Base-by-base conservation (phyloP, 2,888 invertebrate species). In the Ormyrus nitidulus region DNA sequence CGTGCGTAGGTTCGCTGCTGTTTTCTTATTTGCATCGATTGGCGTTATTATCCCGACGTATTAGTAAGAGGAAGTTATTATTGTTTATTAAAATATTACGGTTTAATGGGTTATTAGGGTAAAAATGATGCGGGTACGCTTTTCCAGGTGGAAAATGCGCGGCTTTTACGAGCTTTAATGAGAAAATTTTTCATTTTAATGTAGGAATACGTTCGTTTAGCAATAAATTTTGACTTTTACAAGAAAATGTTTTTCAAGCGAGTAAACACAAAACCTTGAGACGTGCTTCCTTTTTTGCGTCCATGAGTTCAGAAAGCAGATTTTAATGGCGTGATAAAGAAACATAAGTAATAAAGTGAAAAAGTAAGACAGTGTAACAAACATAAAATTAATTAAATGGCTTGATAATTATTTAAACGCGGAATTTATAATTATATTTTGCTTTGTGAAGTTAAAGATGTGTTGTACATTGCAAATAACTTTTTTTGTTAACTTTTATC, bases 401-500 rank as follows among this genome's bases (percentile, higher is more conserved):
- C 19, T 68, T 68, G 53, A 68, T 78, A 49, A 68, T 73, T 46
- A 56, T 44, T 56, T 49, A 11, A 8, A 68, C 65, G 48, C 56
- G 56, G 62, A n/a, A 54, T 62, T 8, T 62, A 13, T 62, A 13
- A 51, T 59, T 19, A 71, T 71, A 11, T 59, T 58, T 65, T 65
- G 54, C 53, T 61, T 70, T 68, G 59, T 49, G n/a, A 8, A 34
- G 10, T 11, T 19, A 10, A 54, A 70, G 13, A 51, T 34, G 19
- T 44, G 19, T 44, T 34, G 53, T 34, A 51, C 62, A 56, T 54
- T 54, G 10, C 54, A 19, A 58, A 44, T 62, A 49, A 69, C 58
- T 61, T 69, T 56, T 64, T 59, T 65, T 59, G 56, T 71, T 75
- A 65, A 79, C 54, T 66, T 71, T 77, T 77, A 13, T 44, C 6